A percentile compares a stretch with the other conserved stretches of the same genome.
phyloP scores from a whole-genome alignment of 2,113 vertebrate genomes.

The Platycercus adscitus region DNA sequence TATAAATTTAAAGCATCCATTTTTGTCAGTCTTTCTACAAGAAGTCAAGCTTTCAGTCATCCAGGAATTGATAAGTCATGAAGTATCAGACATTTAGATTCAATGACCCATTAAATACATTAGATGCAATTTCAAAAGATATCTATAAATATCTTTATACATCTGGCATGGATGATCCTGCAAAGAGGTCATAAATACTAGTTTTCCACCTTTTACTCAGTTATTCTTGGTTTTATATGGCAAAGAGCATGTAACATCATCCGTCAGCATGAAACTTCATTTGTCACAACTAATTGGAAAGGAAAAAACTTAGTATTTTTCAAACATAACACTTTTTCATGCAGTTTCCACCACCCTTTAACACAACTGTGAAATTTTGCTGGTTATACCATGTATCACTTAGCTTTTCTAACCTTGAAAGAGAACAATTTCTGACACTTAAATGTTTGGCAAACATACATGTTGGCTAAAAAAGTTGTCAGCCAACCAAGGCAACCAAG shows the following conservation, averaged over 20 bases:
- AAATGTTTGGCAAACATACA: not conserved
- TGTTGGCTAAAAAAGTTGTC: not conserved
- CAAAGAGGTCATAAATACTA: not conserved
- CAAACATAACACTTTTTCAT: not conserved
- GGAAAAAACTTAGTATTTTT: not conserved
- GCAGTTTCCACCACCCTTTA: not conserved
- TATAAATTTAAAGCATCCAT: not conserved
- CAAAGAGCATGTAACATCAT: conserved; percentile 5
- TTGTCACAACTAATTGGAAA: conserved; percentile 17
- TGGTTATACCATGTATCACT: not conserved
- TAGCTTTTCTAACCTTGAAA: not conserved
- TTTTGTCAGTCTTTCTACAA: not conserved
- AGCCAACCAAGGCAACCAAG: not conserved
- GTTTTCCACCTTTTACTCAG: not conserved
- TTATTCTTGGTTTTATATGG: not conserved
- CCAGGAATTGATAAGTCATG: conserved; percentile 1
- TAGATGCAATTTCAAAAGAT: not conserved
- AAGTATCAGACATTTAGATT: conserved; percentile 48
- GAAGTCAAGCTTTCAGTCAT: conserved; percentile 18
- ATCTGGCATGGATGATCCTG: not conserved
- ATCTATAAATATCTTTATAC: not conserved
- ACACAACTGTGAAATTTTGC: not conserved
- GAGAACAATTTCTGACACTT: not conserved
- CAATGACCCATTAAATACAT: not conserved
- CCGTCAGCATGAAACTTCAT: conserved; percentile 2